phyloP scores from a whole-genome alignment of 1,140 invertebrate species.

The Diachasmimorpha longicaudata region DNA sequence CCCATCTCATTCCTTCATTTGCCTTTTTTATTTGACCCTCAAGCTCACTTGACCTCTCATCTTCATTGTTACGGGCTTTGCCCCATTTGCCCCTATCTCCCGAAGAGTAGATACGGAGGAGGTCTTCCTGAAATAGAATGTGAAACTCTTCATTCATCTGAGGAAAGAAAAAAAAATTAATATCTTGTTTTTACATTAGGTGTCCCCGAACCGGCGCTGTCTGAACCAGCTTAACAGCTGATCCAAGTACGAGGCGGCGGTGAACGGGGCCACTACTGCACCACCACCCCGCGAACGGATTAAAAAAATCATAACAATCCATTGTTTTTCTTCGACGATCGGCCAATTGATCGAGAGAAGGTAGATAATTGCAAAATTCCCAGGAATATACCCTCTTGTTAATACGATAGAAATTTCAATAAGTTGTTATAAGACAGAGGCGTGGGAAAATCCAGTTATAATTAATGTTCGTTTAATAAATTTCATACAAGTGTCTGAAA shows the following conservation, averaged over 20 bases:
- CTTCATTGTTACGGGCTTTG: too few relatives aligned
- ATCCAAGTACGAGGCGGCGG: conserved; percentile 62
- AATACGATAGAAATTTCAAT: too few relatives aligned
- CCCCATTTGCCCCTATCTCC: too few relatives aligned
- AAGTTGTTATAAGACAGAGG: too few relatives aligned
- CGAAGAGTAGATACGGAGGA: too few relatives aligned
- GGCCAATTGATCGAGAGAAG: background rate
- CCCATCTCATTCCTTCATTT: too few relatives aligned
- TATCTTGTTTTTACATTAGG: conserved; percentile 41
- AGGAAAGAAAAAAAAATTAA: background rate
- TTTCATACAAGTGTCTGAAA: too few relatives aligned
- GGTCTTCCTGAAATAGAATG: background rate
- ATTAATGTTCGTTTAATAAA: too few relatives aligned
- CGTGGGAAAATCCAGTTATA: too few relatives aligned
- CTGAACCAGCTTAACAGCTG: conserved; percentile 64
- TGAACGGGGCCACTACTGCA: conserved; percentile 61
- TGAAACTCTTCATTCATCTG: background rate
- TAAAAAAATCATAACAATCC: background rate
- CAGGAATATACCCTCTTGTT: too few relatives aligned
- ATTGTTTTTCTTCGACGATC: background rate
- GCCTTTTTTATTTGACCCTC: too few relatives aligned
- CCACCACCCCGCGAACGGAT: conserved; percentile 54
- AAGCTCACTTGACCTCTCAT: too few relatives aligned
- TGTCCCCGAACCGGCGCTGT: conserved; percentile 62
- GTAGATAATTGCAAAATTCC: background rate